phyloP scores from a whole-genome alignment of 2,113 vertebrate genomes.

The Engraulis encrasicolus region DNA sequence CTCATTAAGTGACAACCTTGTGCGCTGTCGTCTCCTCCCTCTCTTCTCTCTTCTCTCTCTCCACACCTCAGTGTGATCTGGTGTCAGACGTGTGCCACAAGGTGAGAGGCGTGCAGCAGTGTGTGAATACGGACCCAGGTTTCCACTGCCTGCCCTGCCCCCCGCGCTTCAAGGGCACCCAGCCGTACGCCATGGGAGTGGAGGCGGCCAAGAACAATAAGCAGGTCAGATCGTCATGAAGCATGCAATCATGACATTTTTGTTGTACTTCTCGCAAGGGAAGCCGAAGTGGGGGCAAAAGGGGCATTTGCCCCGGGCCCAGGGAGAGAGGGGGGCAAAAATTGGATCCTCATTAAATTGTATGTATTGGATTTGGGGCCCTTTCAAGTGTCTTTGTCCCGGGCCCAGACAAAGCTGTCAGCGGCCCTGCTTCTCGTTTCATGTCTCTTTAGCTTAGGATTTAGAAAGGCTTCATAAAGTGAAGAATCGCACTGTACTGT shows the following conservation, averaged over 20 bases:
- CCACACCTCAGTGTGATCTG: conserved; percentile 81
- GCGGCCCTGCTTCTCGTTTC: background rate
- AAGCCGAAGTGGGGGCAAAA: too few species aligned
- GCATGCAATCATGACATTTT: background rate
- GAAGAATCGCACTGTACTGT: too few species aligned
- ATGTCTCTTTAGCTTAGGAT: background rate
- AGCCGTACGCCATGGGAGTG: conserved; percentile 88
- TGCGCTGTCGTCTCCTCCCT: background rate
- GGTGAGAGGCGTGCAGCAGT: conserved; percentile 79
- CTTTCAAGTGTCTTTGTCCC: background rate
- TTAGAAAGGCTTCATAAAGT: too few species aligned
- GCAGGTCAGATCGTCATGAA: conserved; percentile 87
- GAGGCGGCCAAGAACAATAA: conserved; percentile 81
- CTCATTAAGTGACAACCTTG: background rate
- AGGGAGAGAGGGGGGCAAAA: too few species aligned
- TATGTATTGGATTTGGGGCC: background rate
- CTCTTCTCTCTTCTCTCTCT: background rate
- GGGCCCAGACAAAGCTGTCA: background rate
- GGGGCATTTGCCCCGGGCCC: too few species aligned
- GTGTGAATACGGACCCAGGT: conserved; percentile 93
- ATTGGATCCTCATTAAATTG: too few species aligned
- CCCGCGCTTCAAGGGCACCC: conserved; percentile 87
- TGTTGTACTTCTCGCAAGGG: background rate
- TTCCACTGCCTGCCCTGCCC: conserved; percentile 94
- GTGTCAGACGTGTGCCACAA: conserved; percentile 85